These are phyloP conservation scores for Lasioglossum villosulum DNA, from an alignment of 2,888 invertebrate species.

Conservation along the genomic window DNA sequence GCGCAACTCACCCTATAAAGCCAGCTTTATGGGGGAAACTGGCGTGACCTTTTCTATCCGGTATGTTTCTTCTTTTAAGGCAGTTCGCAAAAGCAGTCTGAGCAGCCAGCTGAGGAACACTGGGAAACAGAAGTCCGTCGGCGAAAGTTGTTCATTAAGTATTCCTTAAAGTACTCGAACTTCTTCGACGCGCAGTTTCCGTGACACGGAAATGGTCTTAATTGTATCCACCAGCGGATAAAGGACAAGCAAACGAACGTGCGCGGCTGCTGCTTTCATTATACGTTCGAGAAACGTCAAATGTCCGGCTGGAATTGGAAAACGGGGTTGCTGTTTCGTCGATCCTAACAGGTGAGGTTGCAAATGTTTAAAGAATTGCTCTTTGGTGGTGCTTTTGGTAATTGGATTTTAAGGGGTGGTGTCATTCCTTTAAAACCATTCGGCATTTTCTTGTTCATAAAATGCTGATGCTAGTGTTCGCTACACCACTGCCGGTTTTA, in stretches of 20 bases:
- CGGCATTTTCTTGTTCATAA: neutral
- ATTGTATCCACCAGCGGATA: slow-evolving; percentile 1
- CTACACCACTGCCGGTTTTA: too few species aligned
- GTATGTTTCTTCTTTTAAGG: slow-evolving; percentile 42
- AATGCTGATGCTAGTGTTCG: too few species aligned
- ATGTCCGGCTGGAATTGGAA: neutral
- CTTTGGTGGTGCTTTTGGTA: too few species aligned
- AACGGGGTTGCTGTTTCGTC: neutral
- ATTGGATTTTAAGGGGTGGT: neutral
- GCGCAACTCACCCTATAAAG: slow-evolving; percentile 67
- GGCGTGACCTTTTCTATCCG: slow-evolving; percentile 54
- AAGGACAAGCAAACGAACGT: neutral
- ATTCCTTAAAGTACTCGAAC: neutral
- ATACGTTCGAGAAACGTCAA: neutral
- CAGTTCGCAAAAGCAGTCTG: slow-evolving; percentile 24
- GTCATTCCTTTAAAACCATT: neutral
- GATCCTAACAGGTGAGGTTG: neutral
- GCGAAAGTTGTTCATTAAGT: slow-evolving; percentile 9
- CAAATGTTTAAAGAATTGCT: neutral
- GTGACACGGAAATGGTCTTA: neutral
- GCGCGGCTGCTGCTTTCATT: neutral
- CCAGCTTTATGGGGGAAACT: slow-evolving; percentile 66
- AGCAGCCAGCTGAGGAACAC: neutral
- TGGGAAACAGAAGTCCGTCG: neutral
- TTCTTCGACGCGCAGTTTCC: neutral